phyloP scores from a whole-genome alignment of 2,113 vertebrate species.

The Perognathus longimembris region DNA sequence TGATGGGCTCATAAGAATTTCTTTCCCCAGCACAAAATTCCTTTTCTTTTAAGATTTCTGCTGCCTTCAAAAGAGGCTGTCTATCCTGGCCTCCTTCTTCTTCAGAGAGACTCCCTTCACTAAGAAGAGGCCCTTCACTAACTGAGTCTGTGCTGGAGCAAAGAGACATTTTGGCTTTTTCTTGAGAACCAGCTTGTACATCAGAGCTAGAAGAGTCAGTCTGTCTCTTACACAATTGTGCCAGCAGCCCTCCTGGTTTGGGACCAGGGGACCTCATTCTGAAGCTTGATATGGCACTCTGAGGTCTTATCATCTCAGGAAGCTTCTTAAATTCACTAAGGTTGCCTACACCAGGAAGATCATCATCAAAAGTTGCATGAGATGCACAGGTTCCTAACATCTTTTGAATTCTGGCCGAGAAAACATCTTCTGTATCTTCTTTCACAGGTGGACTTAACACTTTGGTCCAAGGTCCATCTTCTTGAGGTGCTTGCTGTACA shows the following conservation, averaged over 20 bases:
- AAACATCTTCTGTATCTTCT: conserved; percentile 87
- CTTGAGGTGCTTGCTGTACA: conserved; percentile 75
- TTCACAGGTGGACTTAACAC: conserved; percentile 88
- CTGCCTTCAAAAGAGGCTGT: conserved; percentile 76
- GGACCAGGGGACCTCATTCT: conserved; percentile 80
- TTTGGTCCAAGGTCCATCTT: conserved; percentile 85
- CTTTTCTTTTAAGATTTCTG: conserved; percentile 84
- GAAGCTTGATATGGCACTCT: conserved; percentile 78
- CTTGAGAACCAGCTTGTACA: conserved; percentile 66
- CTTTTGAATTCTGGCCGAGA: conserved; percentile 89
- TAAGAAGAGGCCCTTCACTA: conserved; percentile 94
- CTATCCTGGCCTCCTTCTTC: conserved; percentile 80
- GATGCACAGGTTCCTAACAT: conserved; percentile 87
- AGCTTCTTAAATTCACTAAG: conserved; percentile 89
- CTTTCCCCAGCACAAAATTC: conserved; percentile 87
- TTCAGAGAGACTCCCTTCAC: conserved; percentile 92
- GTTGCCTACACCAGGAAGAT: conserved; percentile 90
- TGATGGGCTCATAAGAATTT: conserved; percentile 87
- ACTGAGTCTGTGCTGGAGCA: conserved; percentile 93
- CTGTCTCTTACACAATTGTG: conserved; percentile 81
- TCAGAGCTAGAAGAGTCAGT: conserved; percentile 70
- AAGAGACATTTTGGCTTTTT: conserved; percentile 70
- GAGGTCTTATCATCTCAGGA: conserved; percentile 85
- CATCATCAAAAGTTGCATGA: conserved; percentile 88
- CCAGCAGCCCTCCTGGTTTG: conserved; percentile 80